Conservation (phyloP, 2,113 vertebrate species). For the Aleadryas rufinucha region DNA sequence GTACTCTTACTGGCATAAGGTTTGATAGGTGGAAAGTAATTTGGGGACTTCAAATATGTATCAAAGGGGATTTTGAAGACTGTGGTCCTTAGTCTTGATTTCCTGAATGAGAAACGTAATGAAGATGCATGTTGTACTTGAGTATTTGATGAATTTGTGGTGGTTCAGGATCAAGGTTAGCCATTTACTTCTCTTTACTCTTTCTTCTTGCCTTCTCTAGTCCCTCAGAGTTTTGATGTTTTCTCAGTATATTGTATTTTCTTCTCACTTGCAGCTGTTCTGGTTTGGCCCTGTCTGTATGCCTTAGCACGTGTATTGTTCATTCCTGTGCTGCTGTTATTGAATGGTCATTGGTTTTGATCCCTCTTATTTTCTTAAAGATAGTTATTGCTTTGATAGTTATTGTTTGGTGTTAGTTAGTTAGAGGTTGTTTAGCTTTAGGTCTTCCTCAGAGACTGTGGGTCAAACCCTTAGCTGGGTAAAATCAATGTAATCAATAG, state of each 20-base stretch:
- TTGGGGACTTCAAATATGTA: not conserved
- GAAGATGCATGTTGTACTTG: not conserved
- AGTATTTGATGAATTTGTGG: not conserved
- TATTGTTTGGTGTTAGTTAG: conserved; percentile 34
- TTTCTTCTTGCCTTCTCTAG: not conserved
- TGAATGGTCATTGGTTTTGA: not conserved
- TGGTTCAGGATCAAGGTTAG: not conserved
- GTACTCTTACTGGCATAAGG: not conserved
- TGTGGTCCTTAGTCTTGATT: not conserved
- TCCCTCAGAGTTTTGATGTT: not conserved
- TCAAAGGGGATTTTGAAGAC: not conserved
- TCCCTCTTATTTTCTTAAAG: conserved; percentile 21
- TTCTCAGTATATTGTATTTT: not conserved
- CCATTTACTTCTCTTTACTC: not conserved
- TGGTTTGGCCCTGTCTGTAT: not conserved
- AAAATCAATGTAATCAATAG: conserved; percentile 53
- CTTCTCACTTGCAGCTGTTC: not conserved
- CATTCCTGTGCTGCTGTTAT: not conserved
- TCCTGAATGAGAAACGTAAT: not conserved
- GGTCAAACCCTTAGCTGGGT: conserved; percentile 46
- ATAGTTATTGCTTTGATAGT: conserved; percentile 26
- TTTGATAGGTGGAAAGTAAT: not conserved
- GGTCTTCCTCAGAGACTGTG: conserved; percentile 4
- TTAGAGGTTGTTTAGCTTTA: conserved; percentile 40
- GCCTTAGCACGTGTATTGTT: not conserved